Percentiles rank a stretch among this genome's conserved stretches.
phyloP scores from a whole-genome alignment of 2,113 vertebrate genomes.

The Monarcha castaneiventris region DNA sequence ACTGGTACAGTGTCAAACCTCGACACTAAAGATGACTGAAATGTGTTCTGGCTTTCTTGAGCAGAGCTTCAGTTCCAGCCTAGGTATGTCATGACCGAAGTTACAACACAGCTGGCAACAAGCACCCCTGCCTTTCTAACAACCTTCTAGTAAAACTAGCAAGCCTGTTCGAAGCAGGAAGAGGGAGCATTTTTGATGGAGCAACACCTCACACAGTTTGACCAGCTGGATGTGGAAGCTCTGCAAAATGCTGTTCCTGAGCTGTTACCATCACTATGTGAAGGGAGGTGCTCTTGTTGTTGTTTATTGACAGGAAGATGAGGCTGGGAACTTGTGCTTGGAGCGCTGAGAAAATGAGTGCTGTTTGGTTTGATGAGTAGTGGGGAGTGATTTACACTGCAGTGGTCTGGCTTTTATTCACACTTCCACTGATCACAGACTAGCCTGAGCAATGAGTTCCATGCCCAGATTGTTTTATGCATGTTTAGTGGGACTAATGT shows the following conservation, averaged over 20 bases:
- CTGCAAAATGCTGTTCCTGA: rapidly evolving
- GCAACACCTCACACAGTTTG: background rate
- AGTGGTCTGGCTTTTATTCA: background rate
- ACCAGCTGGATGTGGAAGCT: background rate
- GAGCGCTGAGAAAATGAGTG: background rate
- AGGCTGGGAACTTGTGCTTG: background rate
- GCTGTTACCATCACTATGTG: rapidly evolving
- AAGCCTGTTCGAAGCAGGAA: background rate
- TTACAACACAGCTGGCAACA: background rate
- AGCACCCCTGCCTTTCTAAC: background rate
- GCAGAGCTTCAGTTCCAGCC: background rate
- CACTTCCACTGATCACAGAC: rapidly evolving
- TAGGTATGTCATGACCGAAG: background rate
- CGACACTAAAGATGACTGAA: background rate
- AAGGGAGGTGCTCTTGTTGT: background rate
- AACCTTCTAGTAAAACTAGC: background rate
- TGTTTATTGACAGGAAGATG: background rate
- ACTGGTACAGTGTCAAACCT: background rate
- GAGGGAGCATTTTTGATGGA: background rate
- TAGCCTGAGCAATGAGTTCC: background rate
- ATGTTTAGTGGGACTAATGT: background rate
- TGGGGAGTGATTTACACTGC: background rate
- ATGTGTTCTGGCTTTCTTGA: background rate
- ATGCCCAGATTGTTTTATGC: background rate
- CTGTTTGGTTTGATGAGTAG: background rate